phyloP scores from a whole-genome alignment of 2,113 vertebrate genomes.

The Thunnus thynnus region DNA sequence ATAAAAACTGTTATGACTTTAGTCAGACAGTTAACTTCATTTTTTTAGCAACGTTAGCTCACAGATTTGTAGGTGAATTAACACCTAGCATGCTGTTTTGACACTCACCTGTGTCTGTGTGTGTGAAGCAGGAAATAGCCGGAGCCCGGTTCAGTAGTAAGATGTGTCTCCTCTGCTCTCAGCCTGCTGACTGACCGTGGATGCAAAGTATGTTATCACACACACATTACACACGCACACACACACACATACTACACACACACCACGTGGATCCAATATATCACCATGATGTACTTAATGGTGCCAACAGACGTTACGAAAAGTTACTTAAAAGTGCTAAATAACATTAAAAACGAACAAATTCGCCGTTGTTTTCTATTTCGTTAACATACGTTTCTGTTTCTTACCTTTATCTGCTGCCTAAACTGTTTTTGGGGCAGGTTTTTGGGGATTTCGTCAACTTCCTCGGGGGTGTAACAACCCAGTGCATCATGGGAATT shows the following conservation, averaged over 20 bases:
- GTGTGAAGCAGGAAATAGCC: slow-evolving; percentile 41
- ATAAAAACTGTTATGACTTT: not conserved
- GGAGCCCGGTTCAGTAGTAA: slow-evolving; percentile 20
- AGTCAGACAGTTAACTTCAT: no score
- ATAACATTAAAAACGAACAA: rapidly evolving
- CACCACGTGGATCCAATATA: slow-evolving; percentile 61
- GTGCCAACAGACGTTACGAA: not conserved
- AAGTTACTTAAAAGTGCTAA: not conserved
- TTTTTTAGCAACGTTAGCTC: not conserved
- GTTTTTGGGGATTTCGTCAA: slow-evolving; percentile 6
- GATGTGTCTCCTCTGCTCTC: slow-evolving; percentile 21
- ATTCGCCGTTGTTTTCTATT: rapidly evolving
- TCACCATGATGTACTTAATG: not conserved
- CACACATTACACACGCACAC: not conserved
- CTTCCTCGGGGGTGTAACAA: slow-evolving; percentile 47
- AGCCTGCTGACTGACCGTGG: slow-evolving; percentile 31
- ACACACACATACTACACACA: not conserved
- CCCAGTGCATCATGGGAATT: slow-evolving; percentile 69
- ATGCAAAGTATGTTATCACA: not conserved
- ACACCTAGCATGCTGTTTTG: not conserved
- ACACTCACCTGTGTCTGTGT: slow-evolving; percentile 54
- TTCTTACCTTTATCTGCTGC: slow-evolving; percentile 20
- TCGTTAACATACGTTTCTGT: rapidly evolving
- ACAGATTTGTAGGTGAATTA: rapidly evolving
- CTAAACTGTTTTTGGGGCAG: not conserved